Base-by-base conservation (phyloP, 37 sponge, comb jelly and placozoan genomes). In the Amphimedon queenslandica region DNA sequence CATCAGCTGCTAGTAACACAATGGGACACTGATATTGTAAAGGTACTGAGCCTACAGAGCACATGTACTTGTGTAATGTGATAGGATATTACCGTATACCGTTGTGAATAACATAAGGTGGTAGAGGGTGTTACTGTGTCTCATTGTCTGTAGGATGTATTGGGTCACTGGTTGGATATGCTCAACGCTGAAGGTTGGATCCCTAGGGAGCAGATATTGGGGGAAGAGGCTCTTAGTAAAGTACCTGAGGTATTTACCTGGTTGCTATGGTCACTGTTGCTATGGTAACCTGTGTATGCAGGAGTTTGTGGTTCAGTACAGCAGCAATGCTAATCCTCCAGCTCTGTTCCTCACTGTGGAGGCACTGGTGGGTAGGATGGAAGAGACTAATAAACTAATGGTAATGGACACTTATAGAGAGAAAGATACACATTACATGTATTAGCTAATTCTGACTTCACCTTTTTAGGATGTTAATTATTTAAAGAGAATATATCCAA, bases 171-270 rank as follows among this genome's bases (percentile, higher is more conserved):
- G 99, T 31, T 99, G 81, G 94, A 99, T 71, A 76, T 95, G 21
- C 78, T 94, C 70, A 99, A 99, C 66, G 67, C 57, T 16, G 96
- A 95, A 24, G 99, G 99, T 1, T 99, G 99, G 99, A 95, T 99
- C 27, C 99, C 99, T 0, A 70, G 99, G 39, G 99, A 99, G 56
- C 96, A 95, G 87, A 95, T 99, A 41, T 82, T 99, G 37, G 99
- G 99, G 64, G 76, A 92, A 1, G 99, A 95, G 56, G 96, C 99
- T 2, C 68, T 66, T 27, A 88, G 86, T 64, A 88, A 87, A 58
- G 94, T 99, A 0, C 89, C 94, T 0, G 36, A 25, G 40, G 81
- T 80, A 25, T n/a, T n/a, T n/a, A n/a, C n/a, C n/a, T n/a, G n/a
- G n/a, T n/a, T n/a, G n/a, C 40, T 74, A 23, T 4, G 28, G 20